These are phyloP conservation scores for Lacerta bilineata DNA, from an alignment of 2,797 vertebrate species.

Conservation along the genomic window DNA sequence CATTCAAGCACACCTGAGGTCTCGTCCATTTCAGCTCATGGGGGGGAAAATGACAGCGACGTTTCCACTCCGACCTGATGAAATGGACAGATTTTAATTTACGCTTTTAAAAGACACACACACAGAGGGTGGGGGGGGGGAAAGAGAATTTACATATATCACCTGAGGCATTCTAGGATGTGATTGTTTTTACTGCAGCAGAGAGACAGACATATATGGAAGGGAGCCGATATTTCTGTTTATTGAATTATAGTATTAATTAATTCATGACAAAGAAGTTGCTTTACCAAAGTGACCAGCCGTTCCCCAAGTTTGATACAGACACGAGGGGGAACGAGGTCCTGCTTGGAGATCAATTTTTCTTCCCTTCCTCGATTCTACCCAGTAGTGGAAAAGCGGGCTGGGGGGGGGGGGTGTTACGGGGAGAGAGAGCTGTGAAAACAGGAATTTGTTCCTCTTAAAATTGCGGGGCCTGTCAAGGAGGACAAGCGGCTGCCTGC, in stretches of 20 bases:
- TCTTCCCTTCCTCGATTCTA: not conserved
- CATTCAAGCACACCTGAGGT: not conserved
- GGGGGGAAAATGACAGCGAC: not conserved
- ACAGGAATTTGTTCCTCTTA: not conserved
- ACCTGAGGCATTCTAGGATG: rapidly evolving
- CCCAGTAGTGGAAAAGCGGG: not conserved
- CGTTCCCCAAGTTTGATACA: rapidly evolving
- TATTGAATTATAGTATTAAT: conserved; percentile 20
- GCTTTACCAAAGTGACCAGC: not conserved
- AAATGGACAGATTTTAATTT: not conserved
- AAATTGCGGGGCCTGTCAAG: not conserved
- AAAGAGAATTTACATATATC: not conserved
- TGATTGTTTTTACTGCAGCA: not conserved
- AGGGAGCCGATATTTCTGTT: not conserved
- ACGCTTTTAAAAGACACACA: rapidly evolving
- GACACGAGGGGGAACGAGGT: not conserved
- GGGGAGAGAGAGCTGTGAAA: not conserved
- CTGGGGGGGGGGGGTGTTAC: too few relatives aligned
- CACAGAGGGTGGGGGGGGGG: not conserved
- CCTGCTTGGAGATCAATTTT: not conserved
- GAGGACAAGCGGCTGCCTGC: too few relatives aligned
- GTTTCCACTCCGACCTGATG: too few relatives aligned
- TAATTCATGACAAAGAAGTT: not conserved
- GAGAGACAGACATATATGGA: not conserved
- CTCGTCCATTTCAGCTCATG: not conserved